A percentile compares a stretch with the other conserved stretches of the same genome.
These are phyloP conservation scores for Calephelis virginiensis DNA, from an alignment of 1,140 invertebrate genomes.

Conservation along the genomic window DNA sequence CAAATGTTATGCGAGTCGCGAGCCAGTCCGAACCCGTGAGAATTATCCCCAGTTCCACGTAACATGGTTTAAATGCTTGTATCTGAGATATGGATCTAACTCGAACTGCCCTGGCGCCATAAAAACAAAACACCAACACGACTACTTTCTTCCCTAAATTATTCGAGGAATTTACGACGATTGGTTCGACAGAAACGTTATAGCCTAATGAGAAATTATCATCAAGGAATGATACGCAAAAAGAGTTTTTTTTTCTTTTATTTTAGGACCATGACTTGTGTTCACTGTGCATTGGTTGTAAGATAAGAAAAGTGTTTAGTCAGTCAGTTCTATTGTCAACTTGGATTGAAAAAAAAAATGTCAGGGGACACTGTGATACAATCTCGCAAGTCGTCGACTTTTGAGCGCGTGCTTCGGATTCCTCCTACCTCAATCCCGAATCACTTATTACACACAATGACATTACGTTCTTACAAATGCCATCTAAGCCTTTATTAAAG, in stretches of 20 bases:
- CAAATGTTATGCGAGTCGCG: constrained; percentile 25
- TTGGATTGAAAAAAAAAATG: constrained; percentile 29
- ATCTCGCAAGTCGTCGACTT: constrained; percentile 53
- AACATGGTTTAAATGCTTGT: constrained; percentile 77
- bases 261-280: constrained; percentile 24
- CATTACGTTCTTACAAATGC: constrained; percentile 63
- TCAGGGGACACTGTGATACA: constrained; percentile 68
- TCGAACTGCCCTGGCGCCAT: constrained; percentile 71
- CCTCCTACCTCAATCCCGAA: constrained; percentile 48
- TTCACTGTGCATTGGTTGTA: constrained; percentile 48
- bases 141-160: constrained; percentile 77
- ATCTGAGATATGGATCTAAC: constrained; percentile 75
- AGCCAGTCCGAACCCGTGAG: constrained; percentile 56
- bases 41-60: constrained; percentile 68
- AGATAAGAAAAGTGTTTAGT: constrained; percentile 34
- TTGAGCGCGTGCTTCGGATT: constrained; percentile 71
- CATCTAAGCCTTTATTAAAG: constrained; percentile 65
- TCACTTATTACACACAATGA: constrained; percentile 75
- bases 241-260: neutral
- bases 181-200: constrained; percentile 75
- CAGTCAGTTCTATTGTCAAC: constrained; percentile 40
- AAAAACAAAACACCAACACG: constrained; percentile 76
- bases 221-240: constrained; percentile 42
- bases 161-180: constrained; percentile 75
- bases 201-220: constrained; percentile 78